A percentile compares a stretch with the other conserved stretches of the same genome.
Conservation (phyloP, 30 jellyfish, hydroid and myxozoan genomes). For the Cassiopea andromeda region DNA sequence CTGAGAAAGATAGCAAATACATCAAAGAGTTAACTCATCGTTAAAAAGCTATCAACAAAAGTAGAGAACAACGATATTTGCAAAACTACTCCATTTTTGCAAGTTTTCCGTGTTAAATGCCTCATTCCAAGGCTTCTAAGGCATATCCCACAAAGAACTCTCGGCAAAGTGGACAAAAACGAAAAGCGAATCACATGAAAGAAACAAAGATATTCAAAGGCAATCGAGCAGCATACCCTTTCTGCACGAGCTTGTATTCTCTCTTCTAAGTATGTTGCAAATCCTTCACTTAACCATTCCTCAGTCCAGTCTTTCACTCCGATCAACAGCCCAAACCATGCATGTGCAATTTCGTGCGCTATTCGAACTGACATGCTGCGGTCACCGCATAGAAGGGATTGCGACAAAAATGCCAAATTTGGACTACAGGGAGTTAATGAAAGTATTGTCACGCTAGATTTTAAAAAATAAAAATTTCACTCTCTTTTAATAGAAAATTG, state of each 20-base stretch:
- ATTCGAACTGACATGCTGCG: constrained; percentile 79
- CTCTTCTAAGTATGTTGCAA: constrained; percentile 87
- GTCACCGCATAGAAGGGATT: constrained; percentile 91
- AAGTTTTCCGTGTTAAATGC: too few species aligned
- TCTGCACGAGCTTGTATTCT: constrained; percentile 68
- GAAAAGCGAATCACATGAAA: too few species aligned
- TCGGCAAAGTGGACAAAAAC: too few species aligned
- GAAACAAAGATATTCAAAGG: neutral
- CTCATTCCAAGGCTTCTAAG: too few species aligned
- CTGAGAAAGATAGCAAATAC: neutral
- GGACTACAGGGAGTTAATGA: constrained; percentile 50
- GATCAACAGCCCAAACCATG: constrained; percentile 90
- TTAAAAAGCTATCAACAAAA: too few species aligned
- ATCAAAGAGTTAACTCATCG: too few species aligned
- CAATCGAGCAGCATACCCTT: constrained; percentile 22
- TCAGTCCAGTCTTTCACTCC: constrained; percentile 95
- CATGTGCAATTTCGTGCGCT: constrained; percentile 93
- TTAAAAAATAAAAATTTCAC: too few species aligned
- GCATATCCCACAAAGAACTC: too few species aligned
- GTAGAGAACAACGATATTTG: too few species aligned
- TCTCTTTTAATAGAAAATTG: too few species aligned
- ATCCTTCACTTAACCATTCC: constrained; percentile 97
- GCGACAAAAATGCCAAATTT: constrained; percentile 87
- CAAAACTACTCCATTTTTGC: too few species aligned
- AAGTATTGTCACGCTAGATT: too few species aligned